These are phyloP conservation scores for Lordiphosa andalusiaca DNA, from an alignment of 2,888 invertebrate genomes.

Conservation along the genomic window DNA sequence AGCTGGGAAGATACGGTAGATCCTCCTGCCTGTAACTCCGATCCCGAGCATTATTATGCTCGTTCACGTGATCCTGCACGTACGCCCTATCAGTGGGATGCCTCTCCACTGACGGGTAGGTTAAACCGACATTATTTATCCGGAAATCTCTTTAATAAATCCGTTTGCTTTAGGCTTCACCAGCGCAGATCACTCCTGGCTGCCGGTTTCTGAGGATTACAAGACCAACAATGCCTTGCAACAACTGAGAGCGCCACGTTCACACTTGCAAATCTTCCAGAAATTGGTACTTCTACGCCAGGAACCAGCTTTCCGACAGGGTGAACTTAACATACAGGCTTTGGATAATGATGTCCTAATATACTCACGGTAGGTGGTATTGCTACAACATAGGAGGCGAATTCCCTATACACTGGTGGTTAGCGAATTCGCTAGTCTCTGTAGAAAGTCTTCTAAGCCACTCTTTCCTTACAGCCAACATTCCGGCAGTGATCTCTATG, in stretches of 20 bases:
- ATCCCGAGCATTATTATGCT: slow-evolving; percentile 78
- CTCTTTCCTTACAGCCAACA: slow-evolving; percentile 51
- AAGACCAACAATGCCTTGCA: slow-evolving; percentile 83
- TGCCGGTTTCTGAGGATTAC: slow-evolving; percentile 85
- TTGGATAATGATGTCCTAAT: slow-evolving; percentile 73
- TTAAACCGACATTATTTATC: too few species aligned
- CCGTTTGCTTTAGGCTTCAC: slow-evolving; percentile 79
- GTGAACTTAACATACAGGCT: slow-evolving; percentile 65
- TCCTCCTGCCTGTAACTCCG: slow-evolving; percentile 82
- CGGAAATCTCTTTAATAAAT: too few species aligned
- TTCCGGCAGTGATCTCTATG: slow-evolving; percentile 71
- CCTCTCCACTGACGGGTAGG: slow-evolving; percentile 78
- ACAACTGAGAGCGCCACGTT: slow-evolving; percentile 81
- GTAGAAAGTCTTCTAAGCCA: background rate
- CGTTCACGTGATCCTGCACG: slow-evolving; percentile 83
- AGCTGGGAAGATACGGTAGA: slow-evolving; percentile 82
- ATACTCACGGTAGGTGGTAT: slow-evolving; percentile 77
- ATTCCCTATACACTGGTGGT: too few species aligned
- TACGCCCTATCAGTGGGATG: slow-evolving; percentile 85
- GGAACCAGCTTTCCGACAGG: slow-evolving; percentile 77
- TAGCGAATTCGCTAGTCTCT: too few species aligned
- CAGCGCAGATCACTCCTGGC: slow-evolving; percentile 82
- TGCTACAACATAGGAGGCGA: too few species aligned
- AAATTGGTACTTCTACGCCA: slow-evolving; percentile 82
- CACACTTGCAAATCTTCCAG: slow-evolving; percentile 85